These are phyloP conservation scores for Nemopilema nomurai DNA, from an alignment of 30 jellyfish, hydroid and myxozoan genomes.

Conservation along the genomic window DNA sequence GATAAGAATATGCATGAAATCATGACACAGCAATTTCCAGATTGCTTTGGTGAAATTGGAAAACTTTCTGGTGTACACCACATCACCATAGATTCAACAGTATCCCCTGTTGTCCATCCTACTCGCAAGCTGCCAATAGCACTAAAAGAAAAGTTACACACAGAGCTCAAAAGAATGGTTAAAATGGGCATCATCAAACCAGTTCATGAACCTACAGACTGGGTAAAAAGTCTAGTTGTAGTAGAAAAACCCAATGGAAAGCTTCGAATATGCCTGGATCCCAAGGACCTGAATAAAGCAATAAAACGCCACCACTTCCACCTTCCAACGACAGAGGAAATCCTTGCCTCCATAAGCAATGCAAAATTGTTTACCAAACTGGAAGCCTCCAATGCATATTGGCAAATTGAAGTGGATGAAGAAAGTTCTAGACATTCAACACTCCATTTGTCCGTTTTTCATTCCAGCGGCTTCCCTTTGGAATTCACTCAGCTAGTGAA, in stretches of 20 bases:
- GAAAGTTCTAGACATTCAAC: slow-evolving; percentile 65
- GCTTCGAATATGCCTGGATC: slow-evolving; percentile 24
- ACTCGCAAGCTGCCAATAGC: slow-evolving; percentile 27
- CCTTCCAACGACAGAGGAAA: not conserved
- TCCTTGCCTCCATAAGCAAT: not conserved
- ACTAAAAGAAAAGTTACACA: slow-evolving; percentile 1
- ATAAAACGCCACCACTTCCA: not conserved
- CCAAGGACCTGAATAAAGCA: slow-evolving; percentile 20
- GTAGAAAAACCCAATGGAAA: slow-evolving; percentile 52
- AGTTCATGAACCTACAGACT: slow-evolving; percentile 58
- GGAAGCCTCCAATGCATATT: slow-evolving; percentile 79
- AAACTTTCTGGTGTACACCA: slow-evolving; percentile 66
- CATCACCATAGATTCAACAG: slow-evolving; percentile 61
- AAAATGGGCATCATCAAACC: slow-evolving; percentile 30
- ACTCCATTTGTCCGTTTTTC: slow-evolving; percentile 70
- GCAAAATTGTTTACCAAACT: not conserved
- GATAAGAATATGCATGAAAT: not conserved
- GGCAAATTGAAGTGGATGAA: slow-evolving; percentile 75
- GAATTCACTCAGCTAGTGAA: slow-evolving; percentile 77
- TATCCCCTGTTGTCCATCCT: slow-evolving; percentile 34
- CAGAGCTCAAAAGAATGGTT: slow-evolving; percentile 24
- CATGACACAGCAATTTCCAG: slow-evolving; percentile 31
- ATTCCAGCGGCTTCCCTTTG: slow-evolving; percentile 57
- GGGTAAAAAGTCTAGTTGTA: slow-evolving; percentile 24
- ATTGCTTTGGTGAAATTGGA: slow-evolving; percentile 84